Evolutionary conservation across 92 coral and sea anemone species (phyloP).

Genomic region (Isaurus tuberculatus): DNA sequence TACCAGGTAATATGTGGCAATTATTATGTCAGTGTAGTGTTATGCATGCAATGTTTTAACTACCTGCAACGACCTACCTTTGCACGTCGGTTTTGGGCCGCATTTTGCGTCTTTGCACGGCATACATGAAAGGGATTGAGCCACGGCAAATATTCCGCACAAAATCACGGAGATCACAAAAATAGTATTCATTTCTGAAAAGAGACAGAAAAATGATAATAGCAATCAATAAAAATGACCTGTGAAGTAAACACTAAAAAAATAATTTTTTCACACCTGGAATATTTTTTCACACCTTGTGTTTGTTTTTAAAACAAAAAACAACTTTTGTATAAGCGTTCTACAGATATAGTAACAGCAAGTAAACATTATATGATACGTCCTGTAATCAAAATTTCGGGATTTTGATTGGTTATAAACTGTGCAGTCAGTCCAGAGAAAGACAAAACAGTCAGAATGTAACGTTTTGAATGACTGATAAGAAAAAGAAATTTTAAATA

Average conservation of each 20-base stretch:
- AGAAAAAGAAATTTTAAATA: background rate
- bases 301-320: no score
- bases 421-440: background rate
- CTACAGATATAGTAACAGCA: background rate
- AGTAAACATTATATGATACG: background rate
- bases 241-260: no score
- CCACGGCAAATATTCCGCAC: constrained; percentile 1
- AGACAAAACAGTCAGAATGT: background rate
- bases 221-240: background rate
- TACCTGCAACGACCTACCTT: background rate
- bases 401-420: background rate
- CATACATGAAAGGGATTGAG: constrained; percentile 37
- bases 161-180: background rate
- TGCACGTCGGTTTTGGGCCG: constrained; percentile 21
- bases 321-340: background rate
- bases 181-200: constrained; percentile 24
- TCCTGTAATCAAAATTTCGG: background rate
- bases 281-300: no score
- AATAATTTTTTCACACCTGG: background rate
- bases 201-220: background rate
- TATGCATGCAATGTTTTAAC: no score
- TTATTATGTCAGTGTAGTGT: no score
- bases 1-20: no score
- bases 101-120: constrained; percentile 20
- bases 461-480: background rate